Conservation (phyloP, 2,888 invertebrate species). For the Hetaerina titia region DNA sequence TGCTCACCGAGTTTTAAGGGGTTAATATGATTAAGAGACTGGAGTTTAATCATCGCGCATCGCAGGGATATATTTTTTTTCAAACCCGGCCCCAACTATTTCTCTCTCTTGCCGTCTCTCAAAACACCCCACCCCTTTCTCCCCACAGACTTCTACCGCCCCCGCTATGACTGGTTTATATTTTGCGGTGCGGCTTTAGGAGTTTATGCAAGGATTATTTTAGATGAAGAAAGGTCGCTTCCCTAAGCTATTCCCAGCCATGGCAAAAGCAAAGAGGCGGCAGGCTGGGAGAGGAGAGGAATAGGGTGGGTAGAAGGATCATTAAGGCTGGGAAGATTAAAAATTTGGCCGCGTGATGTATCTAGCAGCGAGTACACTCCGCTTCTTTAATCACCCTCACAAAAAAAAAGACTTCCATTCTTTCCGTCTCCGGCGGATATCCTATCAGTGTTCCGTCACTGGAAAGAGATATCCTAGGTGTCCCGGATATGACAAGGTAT, state of each 20-base stretch:
- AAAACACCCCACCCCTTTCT: neutral
- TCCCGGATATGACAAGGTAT: too few species aligned
- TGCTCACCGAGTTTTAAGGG: neutral
- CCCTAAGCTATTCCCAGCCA: neutral
- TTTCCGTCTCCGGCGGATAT: too few species aligned
- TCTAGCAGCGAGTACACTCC: neutral
- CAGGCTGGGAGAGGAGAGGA: neutral
- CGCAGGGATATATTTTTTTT: neutral
- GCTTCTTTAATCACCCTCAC: too few species aligned
- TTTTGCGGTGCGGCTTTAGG: neutral
- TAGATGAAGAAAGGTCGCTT: neutral
- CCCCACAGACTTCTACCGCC: neutral
- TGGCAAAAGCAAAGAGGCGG: neutral
- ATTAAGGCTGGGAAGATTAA: slow-evolving; percentile 4
- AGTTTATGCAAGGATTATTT: neutral
- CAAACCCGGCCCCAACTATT: neutral
- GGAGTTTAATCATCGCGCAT: neutral
- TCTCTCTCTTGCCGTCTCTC: neutral
- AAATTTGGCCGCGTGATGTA: neutral
- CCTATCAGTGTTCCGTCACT: too few species aligned
- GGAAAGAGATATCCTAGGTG: too few species aligned
- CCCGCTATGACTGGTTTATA: neutral
- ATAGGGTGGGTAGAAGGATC: neutral
- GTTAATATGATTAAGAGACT: neutral
- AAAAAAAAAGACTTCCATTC: too few species aligned